Conservation (phyloP, 1,140 invertebrate species). For the Danaus melanippus region DNA sequence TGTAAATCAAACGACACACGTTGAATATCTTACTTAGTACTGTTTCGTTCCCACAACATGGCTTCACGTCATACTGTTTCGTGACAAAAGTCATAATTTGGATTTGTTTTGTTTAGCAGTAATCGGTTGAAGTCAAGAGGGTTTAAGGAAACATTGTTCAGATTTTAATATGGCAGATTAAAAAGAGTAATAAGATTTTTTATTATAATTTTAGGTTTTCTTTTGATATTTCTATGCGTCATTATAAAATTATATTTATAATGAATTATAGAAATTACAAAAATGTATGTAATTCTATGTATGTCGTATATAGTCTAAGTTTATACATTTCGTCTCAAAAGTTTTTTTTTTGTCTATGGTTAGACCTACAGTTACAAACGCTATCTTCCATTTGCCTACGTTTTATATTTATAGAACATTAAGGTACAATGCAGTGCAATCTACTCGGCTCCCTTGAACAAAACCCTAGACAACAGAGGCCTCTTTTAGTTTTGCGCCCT, state of each 20-base stretch:
- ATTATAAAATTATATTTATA: too few species aligned
- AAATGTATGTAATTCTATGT: too few species aligned
- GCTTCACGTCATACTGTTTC: conserved; percentile 26
- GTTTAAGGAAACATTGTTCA: too few species aligned
- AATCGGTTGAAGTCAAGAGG: conserved; percentile 4
- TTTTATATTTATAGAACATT: conserved; percentile 23
- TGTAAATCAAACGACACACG: conserved; percentile 25
- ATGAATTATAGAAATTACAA: too few species aligned
- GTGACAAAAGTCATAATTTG: conserved; percentile 31
- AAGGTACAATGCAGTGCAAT: conserved; percentile 23
- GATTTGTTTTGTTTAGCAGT: conserved; percentile 14
- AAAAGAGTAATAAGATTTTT: too few species aligned
- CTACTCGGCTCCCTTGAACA: conserved; percentile 38
- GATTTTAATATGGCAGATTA: too few species aligned
- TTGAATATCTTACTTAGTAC: conserved; percentile 22
- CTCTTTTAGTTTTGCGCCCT: conserved; percentile 49
- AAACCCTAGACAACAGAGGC: conserved; percentile 48
- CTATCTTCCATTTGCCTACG: neutral
- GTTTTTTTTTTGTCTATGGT: too few species aligned
- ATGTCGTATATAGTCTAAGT: too few species aligned
- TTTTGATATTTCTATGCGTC: too few species aligned
- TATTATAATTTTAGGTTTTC: too few species aligned
- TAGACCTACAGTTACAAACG: too few species aligned
- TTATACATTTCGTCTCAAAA: too few species aligned
- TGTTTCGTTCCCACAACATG: conserved; percentile 25